A percentile compares a stretch with the other conserved stretches of the same genome.
These are phyloP conservation scores for Urocynchramus pylzowi DNA, from an alignment of 2,113 vertebrate genomes.

Conservation along the genomic window DNA sequence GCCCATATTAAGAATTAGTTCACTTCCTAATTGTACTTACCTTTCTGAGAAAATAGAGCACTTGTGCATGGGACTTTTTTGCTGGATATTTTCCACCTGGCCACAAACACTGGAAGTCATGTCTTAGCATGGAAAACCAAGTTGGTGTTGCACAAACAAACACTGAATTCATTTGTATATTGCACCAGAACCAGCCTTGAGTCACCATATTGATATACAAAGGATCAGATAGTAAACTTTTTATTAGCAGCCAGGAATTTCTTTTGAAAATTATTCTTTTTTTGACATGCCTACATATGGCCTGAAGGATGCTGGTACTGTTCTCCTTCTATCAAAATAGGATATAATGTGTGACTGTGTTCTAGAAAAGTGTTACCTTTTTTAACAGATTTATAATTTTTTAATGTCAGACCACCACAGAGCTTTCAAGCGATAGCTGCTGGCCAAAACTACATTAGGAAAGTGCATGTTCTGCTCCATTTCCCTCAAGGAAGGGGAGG, in stretches of 20 bases:
- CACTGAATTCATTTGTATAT: neutral
- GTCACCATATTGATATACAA: neutral
- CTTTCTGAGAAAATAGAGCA: neutral
- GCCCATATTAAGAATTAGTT: neutral
- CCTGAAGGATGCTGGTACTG: slow-evolving; percentile 52
- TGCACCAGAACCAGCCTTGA: neutral
- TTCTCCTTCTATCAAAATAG: slow-evolving; percentile 51
- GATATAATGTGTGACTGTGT: slow-evolving; percentile 57
- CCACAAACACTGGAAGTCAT: neutral
- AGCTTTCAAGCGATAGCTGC: slow-evolving; percentile 55
- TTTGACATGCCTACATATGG: slow-evolving; percentile 52
- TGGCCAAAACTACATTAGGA: slow-evolving; percentile 38
- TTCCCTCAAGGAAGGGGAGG: slow-evolving; percentile 8
- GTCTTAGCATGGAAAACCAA: neutral
- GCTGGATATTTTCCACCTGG: neutral
- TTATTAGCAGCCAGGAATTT: slow-evolving; percentile 28
- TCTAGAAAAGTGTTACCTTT: slow-evolving; percentile 57
- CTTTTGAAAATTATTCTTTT: slow-evolving; percentile 7
- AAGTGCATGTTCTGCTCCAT: slow-evolving; percentile 39
- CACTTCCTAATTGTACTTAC: neutral
- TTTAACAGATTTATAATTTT: slow-evolving; percentile 60
- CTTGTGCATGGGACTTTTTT: neutral
- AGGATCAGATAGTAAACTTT: slow-evolving; percentile 16
- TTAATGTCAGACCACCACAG: slow-evolving; percentile 47
- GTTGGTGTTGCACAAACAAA: neutral